Percentiles rank a stretch among this genome's conserved stretches.
These are phyloP conservation scores for Achatina immaculata DNA, from an alignment of 1,140 invertebrate genomes.

Conservation along the genomic window DNA sequence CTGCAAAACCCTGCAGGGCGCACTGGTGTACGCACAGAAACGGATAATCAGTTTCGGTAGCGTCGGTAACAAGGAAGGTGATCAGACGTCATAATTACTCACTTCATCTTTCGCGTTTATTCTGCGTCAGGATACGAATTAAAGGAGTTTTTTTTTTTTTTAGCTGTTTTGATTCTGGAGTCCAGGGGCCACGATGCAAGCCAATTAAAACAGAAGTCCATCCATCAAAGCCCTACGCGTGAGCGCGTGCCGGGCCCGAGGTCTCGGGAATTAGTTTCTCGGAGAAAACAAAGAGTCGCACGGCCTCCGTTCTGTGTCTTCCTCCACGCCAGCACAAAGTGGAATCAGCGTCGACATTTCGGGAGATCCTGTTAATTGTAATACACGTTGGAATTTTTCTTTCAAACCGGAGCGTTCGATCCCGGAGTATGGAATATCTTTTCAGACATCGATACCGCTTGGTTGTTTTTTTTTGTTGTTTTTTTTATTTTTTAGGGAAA, in stretches of 20 bases:
- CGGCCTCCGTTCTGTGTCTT: background rate
- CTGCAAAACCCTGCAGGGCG: no score
- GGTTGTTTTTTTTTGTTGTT: no score
- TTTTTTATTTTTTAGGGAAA: no score
- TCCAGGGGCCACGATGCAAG: background rate
- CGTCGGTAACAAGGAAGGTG: background rate
- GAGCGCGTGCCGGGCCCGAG: slow-evolving; percentile 2
- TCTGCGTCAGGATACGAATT: background rate
- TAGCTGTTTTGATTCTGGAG: background rate
- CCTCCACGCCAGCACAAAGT: background rate
- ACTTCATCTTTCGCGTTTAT: background rate
- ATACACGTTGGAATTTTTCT: background rate
- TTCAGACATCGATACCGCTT: background rate
- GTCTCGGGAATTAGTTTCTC: slow-evolving; percentile 7
- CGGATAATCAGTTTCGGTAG: no score
- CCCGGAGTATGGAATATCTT: background rate
- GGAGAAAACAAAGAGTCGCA: slow-evolving; percentile 1
- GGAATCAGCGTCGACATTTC: slow-evolving; percentile 10
- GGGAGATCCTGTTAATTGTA: background rate
- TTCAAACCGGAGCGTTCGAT: background rate
- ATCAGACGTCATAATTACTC: background rate
- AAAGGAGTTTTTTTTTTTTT: background rate
- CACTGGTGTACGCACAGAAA: no score
- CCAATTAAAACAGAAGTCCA: slow-evolving; percentile 14
- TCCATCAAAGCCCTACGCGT: slow-evolving; percentile 2